phyloP scores from a whole-genome alignment of 1,140 invertebrate species.

The Zaprionus africanus region DNA sequence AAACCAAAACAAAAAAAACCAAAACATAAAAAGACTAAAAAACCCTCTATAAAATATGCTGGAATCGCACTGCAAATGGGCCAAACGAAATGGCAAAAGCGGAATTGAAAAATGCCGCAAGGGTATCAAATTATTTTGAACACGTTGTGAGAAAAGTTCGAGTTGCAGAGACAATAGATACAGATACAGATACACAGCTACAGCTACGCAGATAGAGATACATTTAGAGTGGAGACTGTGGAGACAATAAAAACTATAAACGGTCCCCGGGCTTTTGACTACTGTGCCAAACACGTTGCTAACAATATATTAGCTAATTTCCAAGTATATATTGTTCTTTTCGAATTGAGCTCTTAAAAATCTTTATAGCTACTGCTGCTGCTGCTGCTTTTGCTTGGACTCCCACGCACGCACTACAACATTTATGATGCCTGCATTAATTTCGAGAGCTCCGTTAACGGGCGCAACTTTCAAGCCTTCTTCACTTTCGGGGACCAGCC shows the following conservation, averaged over 20 bases:
- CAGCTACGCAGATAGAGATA: background rate
- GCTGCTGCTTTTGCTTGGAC: background rate
- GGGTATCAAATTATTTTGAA: constrained; percentile 51
- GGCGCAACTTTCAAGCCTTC: background rate
- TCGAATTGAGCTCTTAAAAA: constrained; percentile 29
- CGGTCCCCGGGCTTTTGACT: constrained; percentile 11
- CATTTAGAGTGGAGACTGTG: background rate
- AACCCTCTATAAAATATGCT: constrained; percentile 61
- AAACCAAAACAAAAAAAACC: background rate
- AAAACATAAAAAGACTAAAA: constrained; percentile 9
- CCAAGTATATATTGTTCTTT: constrained; percentile 32
- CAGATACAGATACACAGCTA: background rate
- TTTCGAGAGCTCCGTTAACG: background rate
- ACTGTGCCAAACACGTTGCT: constrained; percentile 23
- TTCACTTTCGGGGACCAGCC: background rate
- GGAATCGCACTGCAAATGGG: constrained; percentile 23
- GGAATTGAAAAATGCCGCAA: constrained; percentile 52
- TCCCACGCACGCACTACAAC: constrained; percentile 1
- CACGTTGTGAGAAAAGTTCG: constrained; percentile 51
- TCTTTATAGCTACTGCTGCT: constrained; percentile 19
- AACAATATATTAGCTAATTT: constrained; percentile 26
- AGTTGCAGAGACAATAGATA: constrained; percentile 14
- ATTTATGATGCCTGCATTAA: background rate
- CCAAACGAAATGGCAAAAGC: constrained; percentile 56
- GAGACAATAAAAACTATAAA: constrained; percentile 2